These are phyloP conservation scores for Nannospalax galili DNA, from an alignment of 2,113 vertebrate genomes.

Conservation along the genomic window DNA sequence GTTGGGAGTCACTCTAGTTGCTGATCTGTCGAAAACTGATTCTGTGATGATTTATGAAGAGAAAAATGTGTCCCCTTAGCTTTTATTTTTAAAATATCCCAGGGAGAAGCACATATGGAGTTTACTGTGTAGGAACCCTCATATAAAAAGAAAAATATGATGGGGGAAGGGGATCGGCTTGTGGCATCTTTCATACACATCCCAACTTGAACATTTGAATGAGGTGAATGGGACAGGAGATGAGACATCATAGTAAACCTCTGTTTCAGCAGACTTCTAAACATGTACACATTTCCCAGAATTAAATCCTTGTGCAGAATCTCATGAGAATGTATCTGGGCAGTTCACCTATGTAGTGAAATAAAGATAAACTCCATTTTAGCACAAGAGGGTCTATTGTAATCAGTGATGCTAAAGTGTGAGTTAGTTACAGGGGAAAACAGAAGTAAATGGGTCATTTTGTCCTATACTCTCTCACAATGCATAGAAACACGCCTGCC, in stretches of 20 bases:
- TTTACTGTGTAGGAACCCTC: neutral
- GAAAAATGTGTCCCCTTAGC: neutral
- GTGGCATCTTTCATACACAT: neutral
- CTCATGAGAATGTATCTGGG: neutral
- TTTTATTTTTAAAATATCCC: slow-evolving; percentile 54
- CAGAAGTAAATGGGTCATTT: neutral
- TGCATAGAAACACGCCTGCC: neutral
- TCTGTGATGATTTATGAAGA: slow-evolving; percentile 43
- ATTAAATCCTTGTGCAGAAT: neutral
- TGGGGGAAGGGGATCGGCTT: too few species aligned
- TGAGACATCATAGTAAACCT: neutral
- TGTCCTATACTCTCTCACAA: neutral
- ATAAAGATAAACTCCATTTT: neutral
- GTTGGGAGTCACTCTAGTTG: neutral
- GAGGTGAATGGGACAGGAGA: neutral
- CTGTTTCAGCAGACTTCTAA: neutral
- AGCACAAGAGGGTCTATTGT: neutral
- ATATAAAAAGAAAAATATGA: neutral
- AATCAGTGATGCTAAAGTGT: neutral
- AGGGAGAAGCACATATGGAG: neutral
- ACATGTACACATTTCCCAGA: neutral
- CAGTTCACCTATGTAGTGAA: neutral
- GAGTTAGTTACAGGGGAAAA: neutral
- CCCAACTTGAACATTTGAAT: neutral
- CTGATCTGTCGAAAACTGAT: slow-evolving; percentile 17